Evolutionary conservation across 1,140 invertebrate genomes (phyloP).

Genomic region (Epicauta chinensis): DNA sequence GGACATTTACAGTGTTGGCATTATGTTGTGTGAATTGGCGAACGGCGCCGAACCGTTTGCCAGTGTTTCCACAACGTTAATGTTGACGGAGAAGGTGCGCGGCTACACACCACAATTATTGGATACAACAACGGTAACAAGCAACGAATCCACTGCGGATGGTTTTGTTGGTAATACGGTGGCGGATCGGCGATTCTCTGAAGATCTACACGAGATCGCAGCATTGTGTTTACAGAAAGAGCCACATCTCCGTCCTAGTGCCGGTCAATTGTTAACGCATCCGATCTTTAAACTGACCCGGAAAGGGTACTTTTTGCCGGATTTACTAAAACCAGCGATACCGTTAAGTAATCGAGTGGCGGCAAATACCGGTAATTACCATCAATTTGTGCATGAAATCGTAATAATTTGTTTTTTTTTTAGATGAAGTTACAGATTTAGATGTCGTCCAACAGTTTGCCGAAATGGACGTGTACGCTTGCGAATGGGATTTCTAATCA

Average conservation of each 20-base stretch:
- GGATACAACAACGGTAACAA: conserved; percentile 66
- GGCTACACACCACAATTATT: conserved; percentile 70
- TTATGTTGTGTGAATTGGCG: conserved; percentile 80
- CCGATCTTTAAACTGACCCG: conserved; percentile 66
- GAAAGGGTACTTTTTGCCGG: conserved; percentile 41
- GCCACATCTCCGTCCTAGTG: conserved; percentile 55
- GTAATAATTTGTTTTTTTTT: conserved; percentile 17
- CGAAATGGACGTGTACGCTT: conserved; percentile 41
- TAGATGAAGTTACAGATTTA: conserved; percentile 41
- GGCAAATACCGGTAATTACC: conserved; percentile 39
- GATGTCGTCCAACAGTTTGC: conserved; percentile 39
- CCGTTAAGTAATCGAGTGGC: conserved; percentile 46
- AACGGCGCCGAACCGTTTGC: conserved; percentile 84
- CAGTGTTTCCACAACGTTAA: conserved; percentile 74
- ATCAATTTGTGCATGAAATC: conserved; percentile 9
- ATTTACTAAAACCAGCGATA: conserved; percentile 48
- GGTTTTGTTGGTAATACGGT: conserved; percentile 33
- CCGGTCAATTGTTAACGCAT: conserved; percentile 61
- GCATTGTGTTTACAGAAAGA: conserved; percentile 64
- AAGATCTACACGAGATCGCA: conserved; percentile 68
- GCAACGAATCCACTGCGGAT: conserved; percentile 44
- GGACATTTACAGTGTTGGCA: conserved; percentile 86
- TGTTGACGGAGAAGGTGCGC: conserved; percentile 83
- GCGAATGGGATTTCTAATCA: conserved; percentile 47
- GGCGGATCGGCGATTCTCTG: conserved; percentile 57